phyloP scores from a whole-genome alignment of 2,888 invertebrate species.

The Hirtodrosophila trivittata region DNA sequence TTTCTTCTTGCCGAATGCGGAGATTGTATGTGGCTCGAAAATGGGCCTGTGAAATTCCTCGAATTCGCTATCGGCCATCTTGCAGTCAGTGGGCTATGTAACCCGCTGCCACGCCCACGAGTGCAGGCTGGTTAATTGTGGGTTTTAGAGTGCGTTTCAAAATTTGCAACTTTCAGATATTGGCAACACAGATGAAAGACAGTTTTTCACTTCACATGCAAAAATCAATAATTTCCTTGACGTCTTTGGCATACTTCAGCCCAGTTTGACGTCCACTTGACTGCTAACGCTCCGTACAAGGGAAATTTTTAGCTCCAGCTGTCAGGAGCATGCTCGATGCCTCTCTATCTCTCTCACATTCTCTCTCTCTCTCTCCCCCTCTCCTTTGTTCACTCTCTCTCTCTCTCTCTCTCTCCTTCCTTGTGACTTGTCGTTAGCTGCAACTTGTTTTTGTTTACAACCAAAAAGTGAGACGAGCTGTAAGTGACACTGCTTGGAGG shows the following conservation, averaged over 20 bases:
- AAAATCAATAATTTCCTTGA: slow-evolving; percentile 81
- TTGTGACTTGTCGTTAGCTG: slow-evolving; percentile 26
- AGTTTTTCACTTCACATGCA: slow-evolving; percentile 68
- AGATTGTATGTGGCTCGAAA: slow-evolving; percentile 88
- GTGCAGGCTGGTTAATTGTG: slow-evolving; percentile 6
- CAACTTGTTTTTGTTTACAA: slow-evolving; percentile 77
- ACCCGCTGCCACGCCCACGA: slow-evolving; percentile 57
- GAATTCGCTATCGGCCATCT: slow-evolving; percentile 96
- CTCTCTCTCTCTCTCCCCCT: slow-evolving; percentile 2
- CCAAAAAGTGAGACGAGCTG: slow-evolving; percentile 6
- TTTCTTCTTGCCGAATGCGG: slow-evolving; percentile 84
- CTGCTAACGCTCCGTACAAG: slow-evolving; percentile 39
- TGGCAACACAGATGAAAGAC: slow-evolving; percentile 37
- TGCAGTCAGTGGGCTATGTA: slow-evolving; percentile 29
- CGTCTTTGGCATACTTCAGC: slow-evolving; percentile 46
- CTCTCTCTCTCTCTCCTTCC: slow-evolving; percentile 5
- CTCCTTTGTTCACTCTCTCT: not conserved
- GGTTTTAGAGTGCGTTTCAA: not conserved
- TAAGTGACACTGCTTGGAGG: not conserved
- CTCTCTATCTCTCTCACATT: slow-evolving; percentile 6
- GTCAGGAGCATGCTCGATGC: slow-evolving; percentile 53
- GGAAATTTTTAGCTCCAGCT: slow-evolving; percentile 59
- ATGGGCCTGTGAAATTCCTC: slow-evolving; percentile 92
- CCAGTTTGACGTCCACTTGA: slow-evolving; percentile 56
- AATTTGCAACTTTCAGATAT: slow-evolving; percentile 27